Evolutionary conservation across 1,140 invertebrate genomes (phyloP), one percentile per base, ranked within the genome.

Genomic region (Antheraea pernyi): DNA sequence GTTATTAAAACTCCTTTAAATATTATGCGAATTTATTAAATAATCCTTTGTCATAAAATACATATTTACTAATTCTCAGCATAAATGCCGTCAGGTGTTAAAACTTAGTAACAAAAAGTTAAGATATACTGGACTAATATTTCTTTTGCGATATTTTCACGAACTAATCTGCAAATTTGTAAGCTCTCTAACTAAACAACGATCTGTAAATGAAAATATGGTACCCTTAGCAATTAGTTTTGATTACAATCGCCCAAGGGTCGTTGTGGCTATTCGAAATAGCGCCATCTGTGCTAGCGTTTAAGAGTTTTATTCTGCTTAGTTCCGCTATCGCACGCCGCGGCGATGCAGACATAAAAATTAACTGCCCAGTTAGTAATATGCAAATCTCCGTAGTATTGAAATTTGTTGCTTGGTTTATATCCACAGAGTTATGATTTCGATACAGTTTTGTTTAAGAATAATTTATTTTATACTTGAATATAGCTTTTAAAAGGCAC

Each of bases 261-360:
- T 53, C 11, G 46, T 79, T 62, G 59, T 59, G 19, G 70, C 74
- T 74, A 71, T 73, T 76, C 75, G 70, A 64, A 72, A 69, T 66
- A 81, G 71, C 83, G 85, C 85, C 87, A 86, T 84, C 87, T 89
- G 74, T 84, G 71, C 75, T 64, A 61, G 63, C 48, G 19, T 48
- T 63, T 19, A 64, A 19, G 75, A 83, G 78, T 79, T 82, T 78
- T 76, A 75, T 76, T 71, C 19, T 64, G 48, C 60, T 73, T 86
- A 85, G 83, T 83, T 76, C 67, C 30, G 71, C 76, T 79, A 79
- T 76, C 68, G 67, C 69, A 69, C 79, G 74, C 72, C 18, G 39
- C 53, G 59, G 72, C 61, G 79, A 68, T 74, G 37, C 60, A 60
- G 60, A 81, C 76, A 76, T 87, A 81, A 89, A 86, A 84, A 78